A percentile compares a stretch with the other conserved stretches of the same genome.
Evolutionary conservation across 2,888 invertebrate genomes (phyloP).

Genomic region (Parnassius apollo): DNA sequence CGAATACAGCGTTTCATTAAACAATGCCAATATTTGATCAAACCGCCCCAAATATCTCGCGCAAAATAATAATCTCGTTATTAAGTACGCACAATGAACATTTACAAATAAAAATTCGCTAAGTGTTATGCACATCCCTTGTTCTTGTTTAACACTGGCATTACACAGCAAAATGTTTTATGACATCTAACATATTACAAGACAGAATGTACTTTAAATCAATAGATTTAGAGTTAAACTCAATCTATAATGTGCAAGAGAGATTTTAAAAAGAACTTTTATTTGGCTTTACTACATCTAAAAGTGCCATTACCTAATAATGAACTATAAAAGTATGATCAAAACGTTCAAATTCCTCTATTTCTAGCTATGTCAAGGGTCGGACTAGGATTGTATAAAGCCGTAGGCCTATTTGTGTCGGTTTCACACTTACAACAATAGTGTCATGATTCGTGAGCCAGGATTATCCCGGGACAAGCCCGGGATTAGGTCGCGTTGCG

Average conservation of each 20-base stretch:
- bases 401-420: slow-evolving; percentile 78
- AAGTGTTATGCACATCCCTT: slow-evolving; percentile 46
- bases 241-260: not conserved
- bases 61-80: slow-evolving; percentile 67
- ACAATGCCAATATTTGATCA: slow-evolving; percentile 65
- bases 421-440: slow-evolving; percentile 82
- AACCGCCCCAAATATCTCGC: slow-evolving; percentile 45
- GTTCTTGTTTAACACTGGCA: slow-evolving; percentile 37
- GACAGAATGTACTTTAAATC: slow-evolving; percentile 31
- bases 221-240: fast-evolving
- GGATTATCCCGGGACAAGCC: slow-evolving; percentile 73
- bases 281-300: slow-evolving; percentile 42
- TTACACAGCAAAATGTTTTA: slow-evolving; percentile 31
- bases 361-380: slow-evolving; percentile 15
- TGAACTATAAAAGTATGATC: fast-evolving
- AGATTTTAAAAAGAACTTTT: slow-evolving; percentile 43
- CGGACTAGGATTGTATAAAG: slow-evolving; percentile 47
- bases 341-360: slow-evolving; percentile 37
- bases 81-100: slow-evolving; percentile 56
- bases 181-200: slow-evolving; percentile 2
- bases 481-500: slow-evolving; percentile 76
- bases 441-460: slow-evolving; percentile 81
- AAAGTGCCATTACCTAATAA: slow-evolving; percentile 28
- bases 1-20: slow-evolving; percentile 55
- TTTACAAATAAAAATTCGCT: slow-evolving; percentile 62